Evolutionary conservation across 2,797 vertebrate species (phyloP).

Genomic region (Dromococcyx pavoninus): DNA sequence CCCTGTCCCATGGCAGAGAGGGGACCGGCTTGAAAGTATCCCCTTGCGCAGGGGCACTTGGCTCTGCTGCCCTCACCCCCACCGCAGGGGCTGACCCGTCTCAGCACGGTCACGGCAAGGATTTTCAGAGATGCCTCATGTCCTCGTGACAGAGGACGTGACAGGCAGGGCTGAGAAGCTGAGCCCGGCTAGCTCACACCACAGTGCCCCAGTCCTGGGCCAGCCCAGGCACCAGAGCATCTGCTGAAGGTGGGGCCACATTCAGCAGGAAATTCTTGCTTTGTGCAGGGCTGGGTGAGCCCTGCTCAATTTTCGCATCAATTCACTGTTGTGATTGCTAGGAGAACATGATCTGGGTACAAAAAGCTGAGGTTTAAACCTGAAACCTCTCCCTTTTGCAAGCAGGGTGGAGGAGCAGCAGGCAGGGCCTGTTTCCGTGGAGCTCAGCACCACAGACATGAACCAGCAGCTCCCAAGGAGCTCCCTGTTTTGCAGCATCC

Average conservation of each 20-base stretch:
- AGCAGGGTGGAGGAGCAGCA: not conserved
- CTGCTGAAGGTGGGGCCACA: not conserved
- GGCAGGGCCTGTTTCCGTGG: accelerated
- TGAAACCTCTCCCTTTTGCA: not conserved
- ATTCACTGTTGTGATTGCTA: not conserved
- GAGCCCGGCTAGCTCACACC: not conserved
- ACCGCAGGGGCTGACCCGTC: accelerated
- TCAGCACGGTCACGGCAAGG: accelerated
- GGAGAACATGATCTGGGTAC: not conserved
- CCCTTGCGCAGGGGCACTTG: accelerated
- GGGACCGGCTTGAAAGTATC: not conserved
- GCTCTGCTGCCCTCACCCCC: not conserved
- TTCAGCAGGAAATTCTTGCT: constrained; percentile 37
- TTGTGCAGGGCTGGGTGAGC: not conserved
- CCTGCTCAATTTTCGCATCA: not conserved
- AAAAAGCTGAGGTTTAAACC: not conserved
- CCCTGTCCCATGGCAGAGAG: not conserved
- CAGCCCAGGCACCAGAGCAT: not conserved
- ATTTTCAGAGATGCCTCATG: not conserved
- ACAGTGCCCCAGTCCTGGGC: not conserved
- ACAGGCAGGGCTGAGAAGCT: not conserved
- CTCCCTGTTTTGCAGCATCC: not conserved
- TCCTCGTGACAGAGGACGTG: accelerated
- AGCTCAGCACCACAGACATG: not conserved
- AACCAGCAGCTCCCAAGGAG: not conserved